phyloP scores from a whole-genome alignment of 2,113 vertebrate genomes.

The Macquaria ambigua region DNA sequence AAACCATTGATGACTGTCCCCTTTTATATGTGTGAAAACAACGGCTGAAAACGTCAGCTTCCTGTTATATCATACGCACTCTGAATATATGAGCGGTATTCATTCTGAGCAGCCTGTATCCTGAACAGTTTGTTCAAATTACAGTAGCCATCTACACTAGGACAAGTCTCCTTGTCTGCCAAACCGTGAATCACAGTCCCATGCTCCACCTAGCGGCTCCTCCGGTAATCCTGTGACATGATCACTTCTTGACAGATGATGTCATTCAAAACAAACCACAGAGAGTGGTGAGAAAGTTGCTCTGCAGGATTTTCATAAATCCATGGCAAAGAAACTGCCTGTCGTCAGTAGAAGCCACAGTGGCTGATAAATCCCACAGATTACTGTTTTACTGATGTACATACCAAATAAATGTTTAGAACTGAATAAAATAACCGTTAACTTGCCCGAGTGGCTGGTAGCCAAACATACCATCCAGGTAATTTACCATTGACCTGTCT shows the following conservation, averaged over 20 bases:
- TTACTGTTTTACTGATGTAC: constrained; percentile 13
- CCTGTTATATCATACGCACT: background rate
- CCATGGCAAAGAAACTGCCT: constrained; percentile 5
- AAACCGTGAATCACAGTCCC: constrained; percentile 37
- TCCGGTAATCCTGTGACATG: constrained; percentile 3
- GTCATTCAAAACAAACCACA: constrained; percentile 63
- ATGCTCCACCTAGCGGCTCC: constrained; percentile 71
- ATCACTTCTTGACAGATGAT: constrained; percentile 54
- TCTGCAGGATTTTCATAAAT: constrained; percentile 51
- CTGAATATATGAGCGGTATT: background rate
- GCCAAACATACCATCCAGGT: background rate
- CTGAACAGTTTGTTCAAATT: constrained; percentile 1
- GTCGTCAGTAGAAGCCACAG: background rate
- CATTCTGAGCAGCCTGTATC: background rate
- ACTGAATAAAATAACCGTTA: background rate
- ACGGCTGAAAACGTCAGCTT: background rate
- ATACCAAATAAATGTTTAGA: background rate
- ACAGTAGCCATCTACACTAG: background rate
- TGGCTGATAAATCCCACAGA: constrained; percentile 17
- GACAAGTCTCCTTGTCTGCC: constrained; percentile 2
- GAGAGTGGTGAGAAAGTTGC: constrained; percentile 45
- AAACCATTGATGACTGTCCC: background rate
- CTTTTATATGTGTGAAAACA: background rate
- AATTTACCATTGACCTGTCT: background rate
- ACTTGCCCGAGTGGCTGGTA: background rate